phyloP scores from a whole-genome alignment of 2,888 invertebrate species.

The Phoronis australis region DNA sequence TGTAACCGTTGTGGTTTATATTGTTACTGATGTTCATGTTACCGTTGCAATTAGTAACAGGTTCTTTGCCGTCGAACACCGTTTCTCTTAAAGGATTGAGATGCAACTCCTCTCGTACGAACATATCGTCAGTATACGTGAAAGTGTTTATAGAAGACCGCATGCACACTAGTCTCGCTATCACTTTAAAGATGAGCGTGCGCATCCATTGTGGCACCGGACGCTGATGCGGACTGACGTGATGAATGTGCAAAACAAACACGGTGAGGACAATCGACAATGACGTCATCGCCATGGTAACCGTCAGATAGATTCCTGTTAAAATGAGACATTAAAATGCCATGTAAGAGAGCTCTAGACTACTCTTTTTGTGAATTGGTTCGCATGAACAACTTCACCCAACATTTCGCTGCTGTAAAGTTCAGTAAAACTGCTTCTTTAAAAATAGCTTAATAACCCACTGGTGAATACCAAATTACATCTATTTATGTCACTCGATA shows the following conservation, averaged over 20 bases:
- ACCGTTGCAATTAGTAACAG: conserved; percentile 31
- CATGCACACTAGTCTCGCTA: conserved; percentile 47
- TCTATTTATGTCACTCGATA: too few species aligned
- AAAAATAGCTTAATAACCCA: too few species aligned
- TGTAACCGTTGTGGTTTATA: background rate
- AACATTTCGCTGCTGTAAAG: too few species aligned
- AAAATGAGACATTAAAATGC: too few species aligned
- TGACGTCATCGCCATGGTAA: conserved; percentile 55
- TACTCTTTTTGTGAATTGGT: too few species aligned
- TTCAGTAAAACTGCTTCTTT: too few species aligned
- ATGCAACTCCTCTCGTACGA: background rate
- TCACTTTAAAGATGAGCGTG: conserved; percentile 40
- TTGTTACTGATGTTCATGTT: conserved; percentile 1
- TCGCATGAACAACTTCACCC: too few species aligned
- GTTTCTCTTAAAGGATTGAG: too few species aligned
- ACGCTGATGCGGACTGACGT: conserved; percentile 48
- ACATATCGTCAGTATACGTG: background rate
- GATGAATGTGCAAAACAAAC: conserved; percentile 53
- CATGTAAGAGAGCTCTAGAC: too few species aligned
- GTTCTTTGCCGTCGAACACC: background rate
- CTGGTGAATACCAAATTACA: too few species aligned
- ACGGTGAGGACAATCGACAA: conserved; percentile 53
- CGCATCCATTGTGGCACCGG: conserved; percentile 50
- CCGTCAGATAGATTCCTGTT: conserved; percentile 53
- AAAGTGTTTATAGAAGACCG: conserved; percentile 4